phyloP scores from a whole-genome alignment of 1,140 invertebrate species.

The Ostrea denselamellosa region DNA sequence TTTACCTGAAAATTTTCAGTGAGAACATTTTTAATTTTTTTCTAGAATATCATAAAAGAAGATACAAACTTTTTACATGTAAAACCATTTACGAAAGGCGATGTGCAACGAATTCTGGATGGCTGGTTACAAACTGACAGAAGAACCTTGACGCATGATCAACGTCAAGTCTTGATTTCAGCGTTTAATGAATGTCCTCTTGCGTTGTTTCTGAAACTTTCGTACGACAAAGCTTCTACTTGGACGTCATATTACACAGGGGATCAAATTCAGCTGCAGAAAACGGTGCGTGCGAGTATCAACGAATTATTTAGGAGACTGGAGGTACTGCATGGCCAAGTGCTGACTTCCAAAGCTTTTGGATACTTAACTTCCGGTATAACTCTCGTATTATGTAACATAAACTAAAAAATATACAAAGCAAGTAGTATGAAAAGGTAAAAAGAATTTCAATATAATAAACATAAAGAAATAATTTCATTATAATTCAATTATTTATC shows the following conservation, averaged over 20 bases:
- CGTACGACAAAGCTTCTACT: conserved; percentile 69
- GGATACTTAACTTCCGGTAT: conserved; percentile 72
- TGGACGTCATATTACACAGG: conserved; percentile 69
- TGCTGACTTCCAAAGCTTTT: conserved; percentile 69
- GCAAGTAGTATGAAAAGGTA: too few relatives aligned
- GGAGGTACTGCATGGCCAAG: conserved; percentile 71
- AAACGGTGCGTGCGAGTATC: conserved; percentile 69
- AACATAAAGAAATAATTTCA: too few relatives aligned
- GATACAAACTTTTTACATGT: conserved; percentile 56
- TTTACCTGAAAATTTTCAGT: neutral
- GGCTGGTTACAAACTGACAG: conserved; percentile 62
- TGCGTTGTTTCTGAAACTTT: conserved; percentile 73
- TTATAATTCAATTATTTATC: too few relatives aligned
- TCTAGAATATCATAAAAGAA: conserved; percentile 41
- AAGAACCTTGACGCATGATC: conserved; percentile 64
- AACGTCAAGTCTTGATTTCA: conserved; percentile 61
- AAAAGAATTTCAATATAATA: too few relatives aligned
- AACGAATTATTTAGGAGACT: conserved; percentile 69
- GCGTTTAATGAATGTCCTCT: conserved; percentile 70
- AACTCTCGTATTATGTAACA: neutral
- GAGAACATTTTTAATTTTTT: conserved; percentile 37
- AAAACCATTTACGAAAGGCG: conserved; percentile 53
- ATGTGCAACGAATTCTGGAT: conserved; percentile 66
- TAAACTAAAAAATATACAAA: too few relatives aligned
- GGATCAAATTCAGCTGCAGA: conserved; percentile 57